These are phyloP conservation scores for Rugalucina vietnamica DNA, from an alignment of 2,888 invertebrate species.

Conservation along the genomic window DNA sequence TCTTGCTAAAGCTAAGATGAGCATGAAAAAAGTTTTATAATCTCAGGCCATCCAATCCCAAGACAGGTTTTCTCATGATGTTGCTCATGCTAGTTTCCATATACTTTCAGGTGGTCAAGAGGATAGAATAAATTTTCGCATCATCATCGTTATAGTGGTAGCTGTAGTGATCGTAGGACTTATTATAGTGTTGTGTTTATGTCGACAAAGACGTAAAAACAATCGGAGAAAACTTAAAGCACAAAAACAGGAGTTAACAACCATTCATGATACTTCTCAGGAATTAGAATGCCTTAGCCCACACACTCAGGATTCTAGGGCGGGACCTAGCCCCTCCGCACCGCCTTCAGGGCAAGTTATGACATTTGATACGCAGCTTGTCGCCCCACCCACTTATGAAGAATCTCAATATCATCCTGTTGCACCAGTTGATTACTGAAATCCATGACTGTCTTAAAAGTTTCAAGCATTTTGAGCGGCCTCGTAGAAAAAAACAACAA, in stretches of 20 bases:
- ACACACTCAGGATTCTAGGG: too few species aligned
- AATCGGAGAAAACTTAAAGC: not conserved
- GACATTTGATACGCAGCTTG: slow-evolving; percentile 43
- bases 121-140: not conserved
- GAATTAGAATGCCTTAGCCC: not conserved
- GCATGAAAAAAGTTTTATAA: too few species aligned
- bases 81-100: too few species aligned
- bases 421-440: slow-evolving; percentile 37
- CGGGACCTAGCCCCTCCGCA: not conserved
- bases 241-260: not conserved
- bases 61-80: too few species aligned
- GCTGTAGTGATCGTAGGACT: slow-evolving; percentile 5
- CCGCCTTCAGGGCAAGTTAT: slow-evolving; percentile 15
- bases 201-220: not conserved
- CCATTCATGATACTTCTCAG: not conserved
- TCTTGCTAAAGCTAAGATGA: too few species aligned
- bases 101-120: not conserved
- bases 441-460: too few species aligned
- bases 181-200: not conserved
- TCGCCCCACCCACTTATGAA: slow-evolving; percentile 56
- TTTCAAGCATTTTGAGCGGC: too few species aligned
- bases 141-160: slow-evolving; percentile 13
- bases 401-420: slow-evolving; percentile 43
- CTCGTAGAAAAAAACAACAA: too few species aligned
- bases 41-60: too few species aligned